Evolutionary conservation across 2,888 invertebrate genomes (phyloP).

Genomic region (Odontocolon sp.): DNA sequence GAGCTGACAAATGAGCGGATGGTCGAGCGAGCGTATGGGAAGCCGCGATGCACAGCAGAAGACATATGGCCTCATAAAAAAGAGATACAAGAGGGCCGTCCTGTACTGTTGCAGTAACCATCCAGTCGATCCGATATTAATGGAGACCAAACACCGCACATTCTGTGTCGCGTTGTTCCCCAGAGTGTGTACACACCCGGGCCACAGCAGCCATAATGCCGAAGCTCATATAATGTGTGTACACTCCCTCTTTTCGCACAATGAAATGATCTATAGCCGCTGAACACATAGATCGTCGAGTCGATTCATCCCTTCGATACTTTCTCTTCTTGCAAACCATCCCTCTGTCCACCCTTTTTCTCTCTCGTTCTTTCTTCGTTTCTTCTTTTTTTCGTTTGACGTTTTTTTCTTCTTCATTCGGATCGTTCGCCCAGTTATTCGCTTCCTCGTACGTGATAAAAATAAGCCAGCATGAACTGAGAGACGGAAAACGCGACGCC

Average conservation of each 20-base stretch:
- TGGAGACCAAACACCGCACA: conserved; percentile 80
- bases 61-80: conserved; percentile 80
- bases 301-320: conserved; percentile 47
- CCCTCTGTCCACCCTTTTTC: conserved; percentile 47
- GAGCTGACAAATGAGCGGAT: conserved; percentile 78
- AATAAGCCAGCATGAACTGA: conserved; percentile 40
- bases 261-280: conserved; percentile 74
- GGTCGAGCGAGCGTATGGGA: conserved; percentile 54
- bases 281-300: conserved; percentile 61
- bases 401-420: conserved; percentile 25
- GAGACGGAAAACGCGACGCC: neutral
- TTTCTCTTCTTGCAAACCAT: conserved; percentile 9
- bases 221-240: conserved; percentile 72
- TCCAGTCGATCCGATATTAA: conserved; percentile 79
- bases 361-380: conserved; percentile 10
- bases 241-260: conserved; percentile 74
- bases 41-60: conserved; percentile 61
- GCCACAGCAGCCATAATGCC: conserved; percentile 65
- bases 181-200: conserved; percentile 72
- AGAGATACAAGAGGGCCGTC: conserved; percentile 67
- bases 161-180: conserved; percentile 72
- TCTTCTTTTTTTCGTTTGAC: conserved; percentile 1
- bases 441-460: conserved; percentile 50
- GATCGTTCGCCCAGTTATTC: conserved; percentile 43
- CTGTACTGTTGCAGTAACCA: conserved; percentile 67